Evolutionary conservation across 2,888 invertebrate genomes (phyloP), one percentile per base, ranked within the genome.

Genomic region (Rhagium mordax): DNA sequence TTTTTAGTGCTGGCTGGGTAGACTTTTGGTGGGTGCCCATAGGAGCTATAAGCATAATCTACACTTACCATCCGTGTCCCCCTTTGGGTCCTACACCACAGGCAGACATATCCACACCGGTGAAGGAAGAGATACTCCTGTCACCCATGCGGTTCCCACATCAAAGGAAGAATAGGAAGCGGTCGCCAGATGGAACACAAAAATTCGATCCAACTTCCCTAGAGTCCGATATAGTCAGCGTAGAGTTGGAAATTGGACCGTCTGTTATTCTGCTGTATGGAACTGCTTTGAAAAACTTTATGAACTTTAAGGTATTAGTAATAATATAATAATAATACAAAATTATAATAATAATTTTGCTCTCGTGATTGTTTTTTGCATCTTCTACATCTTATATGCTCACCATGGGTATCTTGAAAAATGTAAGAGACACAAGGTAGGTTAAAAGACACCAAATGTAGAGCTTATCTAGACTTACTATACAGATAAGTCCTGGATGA

Each of bases 1-100:
- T 18, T 79, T 84, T 48, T 74, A 88, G 88, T 74, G 85, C 88
- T 41, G 97, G 98, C 1, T 99, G 98, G 98, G 92, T 98, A 0
- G 98, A 98, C 85, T 98, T 98, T 85, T 98, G 98, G 98, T 95
- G 95, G 59, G 97, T 98, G 5, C 97, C 98, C 0, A 97, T 98
- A 76, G 95, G 97, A 4, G 97, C 97, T 0, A 89, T 98, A 18
- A 96, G 95, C 80, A 96, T 99, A 65, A 92, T 93, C 75, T 98
- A 98, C 86, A 92, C 93, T 18, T 98, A 97, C 87, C 98, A 98
- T 87, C 98, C 98, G 0, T 94, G 95, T 84, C 97, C 98, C 2
- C 95, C 96, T 0, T 87, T 96, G 51, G 96, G 96, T 0, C 96
- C 96, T 0, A 93, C 94, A 79, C 96, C 96, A 0, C 96, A 96